These are phyloP conservation scores for Oryzias javanicus DNA, from an alignment of 2,113 vertebrate genomes.

Conservation along the genomic window DNA sequence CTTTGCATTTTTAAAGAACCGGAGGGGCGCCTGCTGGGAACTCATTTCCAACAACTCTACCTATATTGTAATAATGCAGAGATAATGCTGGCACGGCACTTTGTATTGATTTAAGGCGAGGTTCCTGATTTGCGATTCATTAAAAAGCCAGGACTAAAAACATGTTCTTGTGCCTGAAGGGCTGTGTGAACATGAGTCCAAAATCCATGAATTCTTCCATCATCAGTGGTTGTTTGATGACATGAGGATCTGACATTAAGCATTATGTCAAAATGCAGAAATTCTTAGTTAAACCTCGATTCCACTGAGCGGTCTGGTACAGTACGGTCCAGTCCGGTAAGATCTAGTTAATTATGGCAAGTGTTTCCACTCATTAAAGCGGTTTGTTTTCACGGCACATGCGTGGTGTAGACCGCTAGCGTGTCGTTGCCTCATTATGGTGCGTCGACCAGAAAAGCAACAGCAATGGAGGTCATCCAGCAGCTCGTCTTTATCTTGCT, in stretches of 20 bases:
- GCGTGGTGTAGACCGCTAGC: too few species aligned
- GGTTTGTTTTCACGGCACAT: too few species aligned
- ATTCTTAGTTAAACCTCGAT: too few species aligned
- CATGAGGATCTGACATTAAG: conserved; percentile 28
- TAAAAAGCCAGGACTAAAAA: conserved; percentile 61
- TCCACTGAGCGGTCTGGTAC: too few species aligned
- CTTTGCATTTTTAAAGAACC: conserved; percentile 80
- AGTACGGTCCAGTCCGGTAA: too few species aligned
- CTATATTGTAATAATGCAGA: conserved; percentile 65
- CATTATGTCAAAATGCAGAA: conserved; percentile 10
- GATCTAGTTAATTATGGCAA: too few species aligned
- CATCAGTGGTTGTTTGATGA: conserved; percentile 6
- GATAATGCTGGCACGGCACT: conserved; percentile 65
- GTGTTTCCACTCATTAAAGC: too few species aligned
- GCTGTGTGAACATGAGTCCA: conserved; percentile 14
- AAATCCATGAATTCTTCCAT: not conserved
- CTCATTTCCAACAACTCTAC: conserved; percentile 69
- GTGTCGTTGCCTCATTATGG: too few species aligned
- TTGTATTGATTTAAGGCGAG: conserved; percentile 64
- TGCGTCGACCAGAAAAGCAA: too few species aligned
- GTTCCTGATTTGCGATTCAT: conserved; percentile 69
- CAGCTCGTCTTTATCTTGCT: too few species aligned
- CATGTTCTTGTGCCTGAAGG: conserved; percentile 23
- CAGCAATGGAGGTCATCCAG: too few species aligned
- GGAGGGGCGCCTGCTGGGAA: conserved; percentile 50